These are phyloP conservation scores for Eospalax fontanierii DNA, from an alignment of 2,797 vertebrate species.

Conservation along the genomic window DNA sequence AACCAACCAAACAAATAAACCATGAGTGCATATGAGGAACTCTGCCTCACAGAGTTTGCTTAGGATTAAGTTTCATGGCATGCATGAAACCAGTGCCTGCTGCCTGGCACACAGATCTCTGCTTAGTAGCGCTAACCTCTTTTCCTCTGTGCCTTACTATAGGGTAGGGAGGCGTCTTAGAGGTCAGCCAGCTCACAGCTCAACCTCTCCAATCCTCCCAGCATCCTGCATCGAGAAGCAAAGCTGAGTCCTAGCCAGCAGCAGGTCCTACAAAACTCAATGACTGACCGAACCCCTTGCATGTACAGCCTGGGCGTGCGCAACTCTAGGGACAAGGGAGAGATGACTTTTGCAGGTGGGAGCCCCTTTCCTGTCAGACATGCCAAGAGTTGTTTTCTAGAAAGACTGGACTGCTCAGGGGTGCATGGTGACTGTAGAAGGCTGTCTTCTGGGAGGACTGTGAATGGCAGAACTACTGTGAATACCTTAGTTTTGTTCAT, in stretches of 20 bases:
- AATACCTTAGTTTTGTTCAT: not conserved
- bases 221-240: not conserved
- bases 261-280: not conserved
- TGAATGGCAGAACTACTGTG: not conserved
- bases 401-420: not conserved
- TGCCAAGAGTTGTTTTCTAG: not conserved
- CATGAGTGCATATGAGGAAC: not conserved
- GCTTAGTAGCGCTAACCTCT: not conserved
- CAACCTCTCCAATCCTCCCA: too few species aligned
- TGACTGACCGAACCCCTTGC: not conserved
- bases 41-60: not conserved
- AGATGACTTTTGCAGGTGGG: not conserved
- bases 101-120: not conserved
- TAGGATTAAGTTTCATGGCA: not conserved
- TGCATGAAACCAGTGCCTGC: not conserved
- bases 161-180: not conserved
- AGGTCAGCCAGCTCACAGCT: not conserved
- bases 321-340: not conserved
- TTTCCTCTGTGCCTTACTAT: not conserved
- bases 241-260: too few species aligned
- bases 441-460: not conserved
- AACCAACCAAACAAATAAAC: not conserved
- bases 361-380: not conserved
- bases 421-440: not conserved
- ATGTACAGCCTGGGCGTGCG: not conserved